Percentiles rank a stretch among this genome's conserved stretches.
Conservation (phyloP, 2,113 vertebrate species). For the Malaclemys terrapin region DNA sequence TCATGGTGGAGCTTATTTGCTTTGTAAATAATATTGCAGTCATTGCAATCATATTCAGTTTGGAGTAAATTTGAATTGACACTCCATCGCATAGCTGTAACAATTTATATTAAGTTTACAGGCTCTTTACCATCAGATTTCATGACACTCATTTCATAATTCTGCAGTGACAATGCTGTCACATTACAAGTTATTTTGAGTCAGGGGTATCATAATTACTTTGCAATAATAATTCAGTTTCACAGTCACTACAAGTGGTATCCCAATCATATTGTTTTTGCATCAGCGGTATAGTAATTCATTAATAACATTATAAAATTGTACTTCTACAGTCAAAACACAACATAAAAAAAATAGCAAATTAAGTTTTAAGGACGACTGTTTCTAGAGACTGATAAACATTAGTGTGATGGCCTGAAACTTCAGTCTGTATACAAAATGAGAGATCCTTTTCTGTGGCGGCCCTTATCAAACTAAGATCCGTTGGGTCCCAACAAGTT, state of each 20-base stretch:
- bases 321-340: no score
- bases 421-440: neutral
- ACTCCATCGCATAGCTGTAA: neutral
- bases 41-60: neutral
- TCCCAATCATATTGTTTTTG: rapidly evolving
- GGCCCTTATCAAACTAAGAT: neutral
- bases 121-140: neutral
- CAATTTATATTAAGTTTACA: neutral
- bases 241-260: rapidly evolving
- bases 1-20: neutral
- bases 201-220: rapidly evolving
- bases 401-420: neutral
- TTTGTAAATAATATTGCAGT: neutral
- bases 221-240: neutral
- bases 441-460: neutral
- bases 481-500: neutral
- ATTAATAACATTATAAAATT: neutral
- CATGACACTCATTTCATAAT: rapidly evolving
- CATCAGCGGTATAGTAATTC: neutral
- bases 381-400: neutral
- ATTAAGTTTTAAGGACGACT: neutral
- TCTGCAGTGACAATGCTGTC: neutral
- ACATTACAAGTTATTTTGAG: neutral
- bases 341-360: neutral
- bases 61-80: neutral